Evolutionary conservation across 2,888 invertebrate genomes (phyloP).

Genomic region (Odontocerum albicorne): DNA sequence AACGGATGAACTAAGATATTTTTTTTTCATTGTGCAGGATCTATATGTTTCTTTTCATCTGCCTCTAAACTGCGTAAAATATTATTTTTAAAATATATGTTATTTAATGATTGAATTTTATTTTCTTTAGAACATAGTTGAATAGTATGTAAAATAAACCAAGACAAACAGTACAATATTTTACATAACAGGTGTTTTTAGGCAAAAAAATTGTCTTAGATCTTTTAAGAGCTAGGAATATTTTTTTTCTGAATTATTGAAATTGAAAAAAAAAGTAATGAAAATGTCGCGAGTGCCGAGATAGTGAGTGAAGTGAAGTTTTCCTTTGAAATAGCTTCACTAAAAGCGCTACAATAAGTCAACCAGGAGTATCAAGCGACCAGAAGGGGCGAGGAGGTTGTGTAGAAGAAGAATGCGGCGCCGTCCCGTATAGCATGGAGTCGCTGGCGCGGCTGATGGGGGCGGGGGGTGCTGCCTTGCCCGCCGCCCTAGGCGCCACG

Average conservation of each 20-base stretch:
- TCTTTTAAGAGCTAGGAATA: no score
- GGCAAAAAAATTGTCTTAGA: no score
- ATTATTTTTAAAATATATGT: no score
- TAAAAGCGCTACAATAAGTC: slow-evolving; percentile 13
- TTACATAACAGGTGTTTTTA: no score
- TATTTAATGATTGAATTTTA: no score
- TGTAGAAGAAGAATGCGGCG: slow-evolving; percentile 11
- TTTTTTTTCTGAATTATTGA: background rate
- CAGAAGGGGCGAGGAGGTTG: slow-evolving; percentile 18
- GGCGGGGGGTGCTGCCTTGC: slow-evolving; percentile 69
- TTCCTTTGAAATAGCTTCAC: background rate
- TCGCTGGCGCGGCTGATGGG: slow-evolving; percentile 80
- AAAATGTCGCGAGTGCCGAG: background rate
- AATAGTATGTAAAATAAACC: no score
- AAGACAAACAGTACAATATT: no score
- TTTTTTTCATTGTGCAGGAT: no score
- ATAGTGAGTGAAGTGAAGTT: background rate
- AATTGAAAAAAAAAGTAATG: background rate
- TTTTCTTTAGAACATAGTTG: no score
- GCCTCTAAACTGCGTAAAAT: no score
- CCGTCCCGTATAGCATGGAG: slow-evolving; percentile 61
- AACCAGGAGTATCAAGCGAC: slow-evolving; percentile 18
- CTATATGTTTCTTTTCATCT: no score
- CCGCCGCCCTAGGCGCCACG: slow-evolving; percentile 58
- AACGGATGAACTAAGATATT: no score